Percentiles rank a stretch among this genome's conserved stretches.
Evolutionary conservation across 1,140 invertebrate genomes (phyloP).

Genomic region (Aphaenogaster ashmeadi): DNA sequence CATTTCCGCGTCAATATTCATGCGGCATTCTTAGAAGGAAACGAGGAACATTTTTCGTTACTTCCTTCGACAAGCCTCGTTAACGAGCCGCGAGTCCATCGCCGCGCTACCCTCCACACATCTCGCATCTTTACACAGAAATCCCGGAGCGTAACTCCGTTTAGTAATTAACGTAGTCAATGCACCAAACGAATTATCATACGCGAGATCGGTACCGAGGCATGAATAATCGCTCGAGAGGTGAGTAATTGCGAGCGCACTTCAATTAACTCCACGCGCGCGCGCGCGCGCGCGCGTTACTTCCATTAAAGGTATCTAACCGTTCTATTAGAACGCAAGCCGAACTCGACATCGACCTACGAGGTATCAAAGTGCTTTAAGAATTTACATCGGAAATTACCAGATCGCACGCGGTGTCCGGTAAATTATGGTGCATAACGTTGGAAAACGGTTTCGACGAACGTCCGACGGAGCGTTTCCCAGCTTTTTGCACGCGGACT

Average conservation of each 20-base stretch:
- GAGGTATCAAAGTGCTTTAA: conserved; percentile 30
- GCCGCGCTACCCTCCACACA: neutral
- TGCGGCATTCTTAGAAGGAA: conserved; percentile 9
- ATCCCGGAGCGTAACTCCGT: neutral
- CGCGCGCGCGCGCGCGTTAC: conserved; percentile 21
- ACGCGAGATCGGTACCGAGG: conserved; percentile 62
- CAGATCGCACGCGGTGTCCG: neutral
- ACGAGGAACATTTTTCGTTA: neutral
- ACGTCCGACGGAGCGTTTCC: neutral
- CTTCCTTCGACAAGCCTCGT: neutral
- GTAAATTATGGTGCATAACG: neutral
- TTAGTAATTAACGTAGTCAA: conserved; percentile 71
- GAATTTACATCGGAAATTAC: conserved; percentile 30
- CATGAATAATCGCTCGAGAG: conserved; percentile 66
- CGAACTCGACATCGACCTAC: conserved; percentile 35
- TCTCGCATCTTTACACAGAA: conserved; percentile 5
- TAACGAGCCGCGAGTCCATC: conserved; percentile 1
- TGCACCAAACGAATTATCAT: conserved; percentile 71
- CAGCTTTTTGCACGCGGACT: neutral
- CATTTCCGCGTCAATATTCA: neutral
- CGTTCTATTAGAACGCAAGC: conserved; percentile 54
- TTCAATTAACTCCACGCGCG: conserved; percentile 70
- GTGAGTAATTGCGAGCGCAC: conserved; percentile 69
- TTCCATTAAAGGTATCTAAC: conserved; percentile 68
- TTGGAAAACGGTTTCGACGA: neutral